Conservation (phyloP, 2,888 invertebrate genomes). For the Mythimna pallens region DNA sequence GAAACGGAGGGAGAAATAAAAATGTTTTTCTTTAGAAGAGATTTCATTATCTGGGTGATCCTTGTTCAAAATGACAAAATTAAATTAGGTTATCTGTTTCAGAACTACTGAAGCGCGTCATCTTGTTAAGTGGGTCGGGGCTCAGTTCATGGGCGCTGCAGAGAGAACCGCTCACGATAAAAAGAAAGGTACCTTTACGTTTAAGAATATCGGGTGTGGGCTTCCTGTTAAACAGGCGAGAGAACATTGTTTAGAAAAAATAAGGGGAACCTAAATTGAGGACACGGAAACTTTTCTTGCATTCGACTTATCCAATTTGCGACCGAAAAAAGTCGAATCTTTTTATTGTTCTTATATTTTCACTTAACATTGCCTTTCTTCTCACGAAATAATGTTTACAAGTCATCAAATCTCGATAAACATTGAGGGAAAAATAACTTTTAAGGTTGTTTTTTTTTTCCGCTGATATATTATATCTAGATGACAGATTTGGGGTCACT, state of each 20-base stretch:
- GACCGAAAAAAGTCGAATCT: constrained; percentile 24
- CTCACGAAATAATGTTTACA: constrained; percentile 8
- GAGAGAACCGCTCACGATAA: constrained; percentile 95
- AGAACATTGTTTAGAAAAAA: constrained; percentile 45
- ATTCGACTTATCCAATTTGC: constrained; percentile 51
- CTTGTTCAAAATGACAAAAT: constrained; percentile 80
- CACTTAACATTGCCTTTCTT: constrained; percentile 17
- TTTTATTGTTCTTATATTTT: constrained; percentile 49
- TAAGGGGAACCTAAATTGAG: constrained; percentile 37
- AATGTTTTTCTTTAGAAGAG: constrained; percentile 75
- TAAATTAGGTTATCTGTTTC: constrained; percentile 89
- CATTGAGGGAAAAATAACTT: not conserved
- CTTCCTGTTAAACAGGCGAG: constrained; percentile 48
- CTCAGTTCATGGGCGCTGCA: constrained; percentile 98
- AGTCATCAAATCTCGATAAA: not conserved
- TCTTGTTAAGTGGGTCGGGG: constrained; percentile 97
- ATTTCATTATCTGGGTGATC: constrained; percentile 78
- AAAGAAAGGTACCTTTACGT: constrained; percentile 90
- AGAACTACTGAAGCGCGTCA: constrained; percentile 96
- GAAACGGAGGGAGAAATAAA: constrained; percentile 65
- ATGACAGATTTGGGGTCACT: not conserved
- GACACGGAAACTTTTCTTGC: constrained; percentile 39
- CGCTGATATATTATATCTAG: not conserved
- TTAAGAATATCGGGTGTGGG: constrained; percentile 62
- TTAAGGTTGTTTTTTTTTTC: not conserved